A percentile compares a stretch with the other conserved stretches of the same genome.
Conservation (phyloP, 2,797 vertebrate species). For the Simalia tracyae region DNA sequence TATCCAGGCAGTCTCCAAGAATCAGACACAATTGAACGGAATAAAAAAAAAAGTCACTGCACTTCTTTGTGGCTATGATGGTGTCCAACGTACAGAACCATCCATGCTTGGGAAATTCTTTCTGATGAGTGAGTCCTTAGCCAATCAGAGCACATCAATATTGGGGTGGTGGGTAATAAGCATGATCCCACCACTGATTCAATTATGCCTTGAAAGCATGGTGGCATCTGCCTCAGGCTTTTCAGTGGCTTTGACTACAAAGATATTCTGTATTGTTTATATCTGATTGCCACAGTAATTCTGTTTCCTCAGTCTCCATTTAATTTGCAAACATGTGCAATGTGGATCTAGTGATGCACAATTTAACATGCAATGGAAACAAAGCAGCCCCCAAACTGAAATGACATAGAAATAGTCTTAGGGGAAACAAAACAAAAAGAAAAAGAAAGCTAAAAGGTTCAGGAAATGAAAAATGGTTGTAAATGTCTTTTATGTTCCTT, state of each 20-base stretch:
- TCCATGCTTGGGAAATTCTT: neutral
- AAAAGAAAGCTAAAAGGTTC: constrained; percentile 48
- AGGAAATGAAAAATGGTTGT: constrained; percentile 59
- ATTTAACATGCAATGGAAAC: constrained; percentile 40
- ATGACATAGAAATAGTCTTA: constrained; percentile 55
- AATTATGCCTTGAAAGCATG: neutral
- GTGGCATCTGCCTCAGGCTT: neutral
- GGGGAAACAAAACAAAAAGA: constrained; percentile 10
- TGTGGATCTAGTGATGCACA: constrained; percentile 29
- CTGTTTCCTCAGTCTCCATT: constrained; percentile 49
- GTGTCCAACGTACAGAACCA: no score
- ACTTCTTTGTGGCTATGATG: neutral
- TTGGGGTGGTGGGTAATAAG: neutral
- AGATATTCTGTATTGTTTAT: neutral
- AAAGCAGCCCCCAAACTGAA: constrained; percentile 49
- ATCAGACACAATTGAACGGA: no score
- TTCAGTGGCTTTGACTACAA: neutral
- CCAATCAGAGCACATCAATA: neutral
- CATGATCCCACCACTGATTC: no score
- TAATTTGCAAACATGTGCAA: constrained; percentile 32
- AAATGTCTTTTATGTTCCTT: constrained; percentile 64
- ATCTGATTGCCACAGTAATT: constrained; percentile 1
- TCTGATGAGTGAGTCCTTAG: neutral
- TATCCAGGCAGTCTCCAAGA: no score
- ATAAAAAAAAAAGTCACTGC: neutral